Percentiles rank a stretch among this genome's conserved stretches.
Evolutionary conservation across 2,797 vertebrate genomes (phyloP).

Genomic region (Chaunax sp.): DNA sequence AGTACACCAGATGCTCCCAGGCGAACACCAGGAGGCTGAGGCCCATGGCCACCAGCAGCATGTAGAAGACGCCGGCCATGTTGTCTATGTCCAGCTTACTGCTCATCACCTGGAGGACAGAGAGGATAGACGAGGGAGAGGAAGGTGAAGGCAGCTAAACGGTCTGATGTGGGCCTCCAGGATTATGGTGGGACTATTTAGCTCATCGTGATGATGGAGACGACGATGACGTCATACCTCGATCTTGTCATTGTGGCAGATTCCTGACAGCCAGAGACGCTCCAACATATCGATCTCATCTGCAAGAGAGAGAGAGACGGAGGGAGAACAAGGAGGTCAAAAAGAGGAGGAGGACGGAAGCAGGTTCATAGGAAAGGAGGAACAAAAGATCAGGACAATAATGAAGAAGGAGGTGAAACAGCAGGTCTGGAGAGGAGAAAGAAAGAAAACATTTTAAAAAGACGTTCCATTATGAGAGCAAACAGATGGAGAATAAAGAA

Average conservation of each 20-base stretch:
- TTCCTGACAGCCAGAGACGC: constrained; percentile 86
- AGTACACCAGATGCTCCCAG: constrained; percentile 91
- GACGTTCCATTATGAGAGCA: too few relatives aligned
- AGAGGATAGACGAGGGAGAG: constrained; percentile 69
- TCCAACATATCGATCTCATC: constrained; percentile 88
- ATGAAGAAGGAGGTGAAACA: too few relatives aligned
- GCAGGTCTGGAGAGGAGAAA: too few relatives aligned
- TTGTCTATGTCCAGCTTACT: constrained; percentile 88
- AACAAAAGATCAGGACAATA: background rate
- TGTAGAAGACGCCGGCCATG: constrained; percentile 88
- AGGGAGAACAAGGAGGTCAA: constrained; percentile 19
- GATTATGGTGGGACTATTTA: too few relatives aligned
- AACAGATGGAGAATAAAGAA: constrained; percentile 20
- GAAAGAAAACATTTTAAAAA: too few relatives aligned
- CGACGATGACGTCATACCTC: constrained; percentile 71
- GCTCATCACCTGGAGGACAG: constrained; percentile 85
- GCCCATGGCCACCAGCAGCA: constrained; percentile 85
- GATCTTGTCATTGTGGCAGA: constrained; percentile 87
- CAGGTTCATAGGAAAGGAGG: too few relatives aligned
- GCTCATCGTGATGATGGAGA: too few relatives aligned
- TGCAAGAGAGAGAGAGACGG: constrained; percentile 49
- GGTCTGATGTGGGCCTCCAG: too few relatives aligned
- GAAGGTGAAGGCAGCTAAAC: background rate
- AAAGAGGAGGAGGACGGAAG: background rate
- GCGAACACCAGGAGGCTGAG: constrained; percentile 84